These are phyloP conservation scores for Stenodema calcarata DNA, from an alignment of 2,888 invertebrate species.

Conservation along the genomic window DNA sequence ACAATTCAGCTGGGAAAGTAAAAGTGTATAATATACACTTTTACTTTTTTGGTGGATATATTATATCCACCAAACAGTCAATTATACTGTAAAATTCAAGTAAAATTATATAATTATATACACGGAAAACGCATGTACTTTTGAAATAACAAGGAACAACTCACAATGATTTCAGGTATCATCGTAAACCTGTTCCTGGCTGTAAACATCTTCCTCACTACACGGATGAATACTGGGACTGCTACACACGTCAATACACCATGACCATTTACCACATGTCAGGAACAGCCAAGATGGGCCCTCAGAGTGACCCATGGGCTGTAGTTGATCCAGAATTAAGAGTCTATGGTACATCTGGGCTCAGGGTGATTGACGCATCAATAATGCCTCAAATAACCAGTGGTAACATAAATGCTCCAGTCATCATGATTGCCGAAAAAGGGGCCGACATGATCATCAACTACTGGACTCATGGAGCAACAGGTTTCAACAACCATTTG, in stretches of 20 bases:
- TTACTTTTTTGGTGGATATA: too few species aligned
- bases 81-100: too few species aligned
- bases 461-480: constrained; percentile 65
- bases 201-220: constrained; percentile 79
- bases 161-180: constrained; percentile 62
- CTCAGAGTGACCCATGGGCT: constrained; percentile 75
- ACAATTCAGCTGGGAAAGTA: too few species aligned
- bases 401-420: constrained; percentile 87
- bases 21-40: too few species aligned
- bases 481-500: not conserved
- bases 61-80: too few species aligned
- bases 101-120: too few species aligned
- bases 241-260: constrained; percentile 81
- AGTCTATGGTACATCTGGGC: constrained; percentile 78
- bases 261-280: constrained; percentile 88
- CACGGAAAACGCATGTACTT: too few species aligned
- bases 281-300: constrained; percentile 86
- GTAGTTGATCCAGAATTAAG: constrained; percentile 80
- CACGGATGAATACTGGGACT: constrained; percentile 89
- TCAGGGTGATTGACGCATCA: constrained; percentile 85
- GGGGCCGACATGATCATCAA: constrained; percentile 82
- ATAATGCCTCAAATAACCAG: constrained; percentile 88
- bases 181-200: constrained; percentile 77
- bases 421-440: constrained; percentile 87
- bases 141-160: too few species aligned